Evolutionary conservation across 2,888 invertebrate genomes (phyloP), one percentile per base, ranked within the genome.

Genomic region (Tenthredo distinguenda): DNA sequence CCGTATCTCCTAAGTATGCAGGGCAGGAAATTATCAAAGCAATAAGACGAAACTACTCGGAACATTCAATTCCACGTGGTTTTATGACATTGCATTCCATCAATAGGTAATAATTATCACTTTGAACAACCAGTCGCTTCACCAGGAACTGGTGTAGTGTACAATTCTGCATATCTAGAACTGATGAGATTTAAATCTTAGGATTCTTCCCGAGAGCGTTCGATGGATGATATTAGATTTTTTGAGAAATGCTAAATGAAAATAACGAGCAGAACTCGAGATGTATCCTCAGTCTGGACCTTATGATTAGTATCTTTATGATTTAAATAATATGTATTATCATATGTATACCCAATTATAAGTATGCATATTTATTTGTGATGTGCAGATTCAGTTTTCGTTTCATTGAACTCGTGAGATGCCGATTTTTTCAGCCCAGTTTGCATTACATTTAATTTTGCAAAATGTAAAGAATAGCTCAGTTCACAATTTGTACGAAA

Each of bases 61-160:
- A 92, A 72, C 90, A 88, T 65, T 88, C 92, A 6, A 92, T 92
- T 83, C 92, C 92, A 0, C 87, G 91, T 81, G 91, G 90, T 77
- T 88, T 92, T 0, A 79, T 90, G 58, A 89, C 88, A 0, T 76
- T 92, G 37, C 88, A 91, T 82, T 85, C 88, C 0, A 87, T 92
- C 7, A 89, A 90, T 55, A 91, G 92, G 92, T 92, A 85, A 43
- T 26, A 37, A 18, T 83, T 15, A 4, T 82, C 21, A 40, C 15
- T 37, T 26, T 68, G 10, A 7, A 12, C 26, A 43, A 10, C 34
- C 65, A 37, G 15, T 21, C 37, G n/a, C 47, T 50, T 72, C 71
- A 37, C 37, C 37, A 9, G 2, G 9, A 9, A 21, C 7, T 37
- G 43, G 74, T n/a, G 31, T 26, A n/a, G 9, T 43, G 6, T 26